phyloP scores from a whole-genome alignment of 2,113 vertebrate species.

The Rhipidura dahli region DNA sequence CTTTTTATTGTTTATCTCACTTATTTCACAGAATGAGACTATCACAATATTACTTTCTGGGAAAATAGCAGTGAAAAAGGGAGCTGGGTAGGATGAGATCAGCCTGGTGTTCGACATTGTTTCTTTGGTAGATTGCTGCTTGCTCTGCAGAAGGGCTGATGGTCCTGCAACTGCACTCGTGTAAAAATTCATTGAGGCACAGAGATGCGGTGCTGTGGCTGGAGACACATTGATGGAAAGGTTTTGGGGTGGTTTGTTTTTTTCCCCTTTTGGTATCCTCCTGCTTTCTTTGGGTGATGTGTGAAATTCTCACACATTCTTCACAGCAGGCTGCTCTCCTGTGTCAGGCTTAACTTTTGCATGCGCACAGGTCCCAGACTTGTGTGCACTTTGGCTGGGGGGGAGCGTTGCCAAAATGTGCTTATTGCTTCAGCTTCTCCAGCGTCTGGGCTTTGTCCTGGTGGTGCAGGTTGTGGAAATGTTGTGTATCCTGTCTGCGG shows the following conservation, averaged over 20 bases:
- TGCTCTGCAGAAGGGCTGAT: not conserved
- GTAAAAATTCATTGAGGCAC: not conserved
- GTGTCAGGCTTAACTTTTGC: not conserved
- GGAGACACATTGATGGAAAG: not conserved
- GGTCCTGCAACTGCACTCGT: not conserved
- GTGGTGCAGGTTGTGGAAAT: not conserved
- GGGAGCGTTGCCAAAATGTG: fast-evolving
- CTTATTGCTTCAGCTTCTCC: not conserved
- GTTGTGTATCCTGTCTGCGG: fast-evolving
- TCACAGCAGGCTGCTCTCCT: not conserved
- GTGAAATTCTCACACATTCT: not conserved
- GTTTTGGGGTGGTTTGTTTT: not conserved
- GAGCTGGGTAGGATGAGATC: not conserved
- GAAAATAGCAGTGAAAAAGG: not conserved
- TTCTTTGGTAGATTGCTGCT: not conserved
- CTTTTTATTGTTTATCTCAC: not conserved
- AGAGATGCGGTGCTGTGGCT: not conserved
- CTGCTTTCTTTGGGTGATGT: not conserved
- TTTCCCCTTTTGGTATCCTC: not conserved
- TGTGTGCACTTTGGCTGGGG: not conserved
- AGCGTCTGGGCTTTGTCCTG: not conserved
- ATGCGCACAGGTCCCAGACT: fast-evolving
- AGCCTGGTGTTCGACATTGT: not conserved
- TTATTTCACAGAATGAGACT: not conserved
- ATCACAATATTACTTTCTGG: not conserved